A percentile compares a stretch with the other conserved stretches of the same genome.
Conservation (phyloP, 2,113 vertebrate species). For the Ophthalmolycus amberensis region DNA sequence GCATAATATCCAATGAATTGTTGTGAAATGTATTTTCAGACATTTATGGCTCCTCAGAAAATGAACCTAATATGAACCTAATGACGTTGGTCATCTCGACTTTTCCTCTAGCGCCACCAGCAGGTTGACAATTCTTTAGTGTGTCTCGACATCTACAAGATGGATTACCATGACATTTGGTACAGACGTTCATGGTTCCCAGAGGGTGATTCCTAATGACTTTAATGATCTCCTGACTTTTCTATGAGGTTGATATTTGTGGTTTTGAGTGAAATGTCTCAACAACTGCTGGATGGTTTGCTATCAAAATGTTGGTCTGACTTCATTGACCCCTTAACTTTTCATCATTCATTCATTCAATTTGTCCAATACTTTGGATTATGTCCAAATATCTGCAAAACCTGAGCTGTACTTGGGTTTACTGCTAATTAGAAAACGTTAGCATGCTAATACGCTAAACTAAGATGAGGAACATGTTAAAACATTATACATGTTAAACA, state of each 20-base stretch:
- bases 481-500: neutral
- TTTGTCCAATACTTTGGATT: neutral
- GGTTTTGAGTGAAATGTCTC: neutral
- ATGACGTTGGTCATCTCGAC: neutral
- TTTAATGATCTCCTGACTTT: too few relatives aligned
- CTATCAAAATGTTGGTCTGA: neutral
- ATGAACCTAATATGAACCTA: too few relatives aligned
- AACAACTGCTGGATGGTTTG: neutral
- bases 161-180: too few relatives aligned
- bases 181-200: too few relatives aligned
- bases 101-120: neutral
- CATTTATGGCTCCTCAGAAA: too few relatives aligned
- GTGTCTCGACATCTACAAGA: too few relatives aligned
- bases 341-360: too few relatives aligned
- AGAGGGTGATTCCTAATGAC: too few relatives aligned
- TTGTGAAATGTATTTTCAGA: too few relatives aligned
- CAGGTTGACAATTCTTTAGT: neutral
- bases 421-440: neutral
- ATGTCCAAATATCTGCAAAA: neutral
- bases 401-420: neutral
- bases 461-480: neutral
- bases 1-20: neutral
- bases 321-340: neutral
- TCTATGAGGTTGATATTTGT: too few relatives aligned
- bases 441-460: neutral